Base-by-base conservation (phyloP, 1,140 invertebrate genomes). In the Brachionus rubens region DNA sequence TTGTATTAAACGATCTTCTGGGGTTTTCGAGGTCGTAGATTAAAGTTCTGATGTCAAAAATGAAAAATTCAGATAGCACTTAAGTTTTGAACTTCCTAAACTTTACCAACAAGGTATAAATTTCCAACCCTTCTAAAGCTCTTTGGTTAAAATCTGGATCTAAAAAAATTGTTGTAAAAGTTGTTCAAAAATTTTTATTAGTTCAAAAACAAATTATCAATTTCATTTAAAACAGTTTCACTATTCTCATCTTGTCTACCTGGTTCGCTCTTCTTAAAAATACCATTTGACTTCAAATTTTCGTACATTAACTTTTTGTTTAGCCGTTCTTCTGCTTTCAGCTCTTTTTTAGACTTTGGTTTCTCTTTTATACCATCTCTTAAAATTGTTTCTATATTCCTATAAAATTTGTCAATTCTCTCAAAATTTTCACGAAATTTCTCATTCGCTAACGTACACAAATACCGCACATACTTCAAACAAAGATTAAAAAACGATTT, bases 361-460 rank as follows among this genome's bases (percentile, higher is more conserved):
- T 6, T 26, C n/a, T 46, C 40, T 24, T 12, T 41, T 21, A 1
- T 28, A 10, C 24, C 21, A 12, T n/a, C 10, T 10, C 26, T 12
- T 12, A 46, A 46, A 24, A 36, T 43, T 16, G 9, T 19, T 43
- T 65, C 59, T 4, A 65, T 65, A 26, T 65, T 65, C n/a, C 19
- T 43, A 36, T 30, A 65, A 65, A 65, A 65, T 14, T 21, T 10
- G 9, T 46, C 21, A 50, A 72, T 72, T 72, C 68, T 48, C 12
- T 72, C 68, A 14, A 72, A 72, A 72, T 72, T 72, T 16, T 72
- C 68, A 0, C 6, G 6, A 24, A 72, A 54, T 26, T 72, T 72
- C 19, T 48, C 50, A 40, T 16, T 50, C 3, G 33, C 68, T 26
- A 50, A 21, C 4, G 12, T 12, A 50, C 68, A 72, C 1, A 72